Base-by-base conservation (phyloP, 2,888 invertebrate species). In the Polyommatus iphigenia region DNA sequence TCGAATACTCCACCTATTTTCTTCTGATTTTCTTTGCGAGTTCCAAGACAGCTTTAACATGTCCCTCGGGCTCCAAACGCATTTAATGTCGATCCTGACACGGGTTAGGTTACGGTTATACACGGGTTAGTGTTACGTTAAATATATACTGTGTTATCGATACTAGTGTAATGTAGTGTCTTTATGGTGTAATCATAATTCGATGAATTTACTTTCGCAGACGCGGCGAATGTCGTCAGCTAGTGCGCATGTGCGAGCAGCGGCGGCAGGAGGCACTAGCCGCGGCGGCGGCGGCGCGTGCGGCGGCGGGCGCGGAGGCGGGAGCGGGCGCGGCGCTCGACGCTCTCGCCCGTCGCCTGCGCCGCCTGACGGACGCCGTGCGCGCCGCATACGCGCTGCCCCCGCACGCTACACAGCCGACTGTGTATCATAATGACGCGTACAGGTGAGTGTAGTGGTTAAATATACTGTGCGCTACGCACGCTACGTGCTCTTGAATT, bases 181-280 rank as follows among this genome's bases (percentile, higher is more conserved):
- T 41, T 41, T 50, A 3, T 50, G 50, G 0, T 15, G 50, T 54
- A 54, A 54, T 54, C 18, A 46, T 46, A 46, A 3, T 57, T 59
- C 20, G 20, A 7, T 8, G n/a, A 6, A n/a, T n/a, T 59, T 20
- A 59, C 20, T 24, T 8, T 24, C 91, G 18, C 82, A 95, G 97
- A 81, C 96, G 96, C 59, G 97, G 96, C 77, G 97, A 97, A 86
- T 97, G 97, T 84, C 95, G 96, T 13, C 97, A 97, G 86, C 94
- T 97, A 80, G 97, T 97, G 78, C 95, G 97, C 82, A 95, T 97
- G 87, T 97, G 96, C 86, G 98, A 98, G 89, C 97, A 97, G 90
- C 95, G 97, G 84, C 95, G 97, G 88, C 96, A 93, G 85, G 89
- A 91, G 84, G 85, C 85, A 79, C 82, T 87, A 79, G 94, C 95